Evolutionary conservation across 2,113 vertebrate species (phyloP).

Genomic region (Nicator chloris): DNA sequence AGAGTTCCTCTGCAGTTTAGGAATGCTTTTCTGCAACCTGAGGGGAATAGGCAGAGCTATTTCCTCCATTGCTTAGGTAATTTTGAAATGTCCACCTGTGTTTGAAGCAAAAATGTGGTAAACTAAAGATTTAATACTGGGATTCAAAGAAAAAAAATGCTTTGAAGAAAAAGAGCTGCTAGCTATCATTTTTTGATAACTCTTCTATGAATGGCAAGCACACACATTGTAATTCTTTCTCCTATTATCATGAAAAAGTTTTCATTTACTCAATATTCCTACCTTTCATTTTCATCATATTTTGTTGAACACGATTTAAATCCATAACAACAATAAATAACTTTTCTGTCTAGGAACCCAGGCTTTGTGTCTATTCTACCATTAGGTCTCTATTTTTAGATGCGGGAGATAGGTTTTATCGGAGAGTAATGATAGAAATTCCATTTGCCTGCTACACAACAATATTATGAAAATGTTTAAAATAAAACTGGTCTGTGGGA

Average conservation of each 20-base stretch:
- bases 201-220: not conserved
- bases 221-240: not conserved
- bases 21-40: not conserved
- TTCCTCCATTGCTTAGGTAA: not conserved
- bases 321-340: not conserved
- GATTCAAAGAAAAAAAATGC: not conserved
- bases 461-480: constrained; percentile 47
- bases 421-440: constrained; percentile 13
- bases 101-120: not conserved
- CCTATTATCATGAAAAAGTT: not conserved
- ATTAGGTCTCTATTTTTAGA: constrained; percentile 22
- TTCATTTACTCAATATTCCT: not conserved
- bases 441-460: not conserved
- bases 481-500: not conserved
- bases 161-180: not conserved
- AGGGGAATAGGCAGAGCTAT: not conserved
- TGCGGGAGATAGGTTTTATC: not conserved
- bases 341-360: not conserved
- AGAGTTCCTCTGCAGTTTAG: not conserved
- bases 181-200: not conserved
- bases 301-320: not conserved
- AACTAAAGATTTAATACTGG: not conserved
- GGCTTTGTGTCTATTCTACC: not conserved
- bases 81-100: not conserved
- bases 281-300: not conserved